Percentiles rank a stretch among this genome's conserved stretches.
phyloP scores from a whole-genome alignment of 2,888 invertebrate species.

The Brachypterus glaber region DNA sequence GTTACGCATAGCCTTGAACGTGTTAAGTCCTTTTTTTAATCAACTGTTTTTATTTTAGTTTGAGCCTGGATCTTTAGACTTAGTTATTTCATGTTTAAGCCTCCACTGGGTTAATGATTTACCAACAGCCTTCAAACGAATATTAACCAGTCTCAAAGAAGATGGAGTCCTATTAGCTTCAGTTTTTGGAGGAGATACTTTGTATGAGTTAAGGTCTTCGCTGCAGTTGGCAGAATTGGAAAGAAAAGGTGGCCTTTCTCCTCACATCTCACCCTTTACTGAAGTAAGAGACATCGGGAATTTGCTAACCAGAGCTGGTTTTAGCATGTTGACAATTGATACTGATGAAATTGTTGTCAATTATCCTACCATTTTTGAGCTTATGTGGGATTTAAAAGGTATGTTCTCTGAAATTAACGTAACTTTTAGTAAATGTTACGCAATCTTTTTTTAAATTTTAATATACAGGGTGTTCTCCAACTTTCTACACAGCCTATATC shows the following conservation, averaged over 20 bases:
- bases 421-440: too few species aligned
- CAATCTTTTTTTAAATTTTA: too few species aligned
- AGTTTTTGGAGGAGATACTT: slow-evolving; percentile 90
- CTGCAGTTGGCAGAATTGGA: slow-evolving; percentile 91
- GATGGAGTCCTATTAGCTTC: slow-evolving; percentile 93
- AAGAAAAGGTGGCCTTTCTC: slow-evolving; percentile 76
- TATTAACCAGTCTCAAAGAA: slow-evolving; percentile 63
- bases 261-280: slow-evolving; percentile 90
- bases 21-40: slow-evolving; percentile 2
- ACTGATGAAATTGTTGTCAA: slow-evolving; percentile 83
- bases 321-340: slow-evolving; percentile 87
- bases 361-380: slow-evolving; percentile 86
- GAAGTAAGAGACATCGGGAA: slow-evolving; percentile 79
- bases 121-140: slow-evolving; percentile 68
- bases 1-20: not conserved
- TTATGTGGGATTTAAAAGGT: slow-evolving; percentile 89
- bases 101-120: slow-evolving; percentile 98
- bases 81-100: slow-evolving; percentile 77
- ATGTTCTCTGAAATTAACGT: too few species aligned
- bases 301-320: slow-evolving; percentile 76
- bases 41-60: slow-evolving; percentile 44
- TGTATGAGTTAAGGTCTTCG: slow-evolving; percentile 82
- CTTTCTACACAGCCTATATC: too few species aligned
- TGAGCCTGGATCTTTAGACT: slow-evolving; percentile 68
- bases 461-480: too few species aligned